Percentiles rank a stretch among this genome's conserved stretches.
Conservation (phyloP, 2,888 invertebrate species). For the Mycalesis mineus region DNA sequence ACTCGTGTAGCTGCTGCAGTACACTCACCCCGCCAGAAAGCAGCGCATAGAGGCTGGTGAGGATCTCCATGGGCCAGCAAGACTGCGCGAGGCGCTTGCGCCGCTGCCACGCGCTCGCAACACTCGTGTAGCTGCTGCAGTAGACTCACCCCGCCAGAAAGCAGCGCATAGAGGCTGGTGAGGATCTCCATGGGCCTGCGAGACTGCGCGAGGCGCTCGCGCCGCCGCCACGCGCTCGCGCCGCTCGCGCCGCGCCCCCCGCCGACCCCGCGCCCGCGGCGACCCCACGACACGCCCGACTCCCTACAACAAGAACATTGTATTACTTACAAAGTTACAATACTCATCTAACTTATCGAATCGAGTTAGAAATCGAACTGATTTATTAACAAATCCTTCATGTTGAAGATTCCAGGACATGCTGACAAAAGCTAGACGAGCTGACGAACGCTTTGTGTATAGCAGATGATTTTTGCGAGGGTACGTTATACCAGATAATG, state of each 20-base stretch:
- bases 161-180: constrained; percentile 74
- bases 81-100: constrained; percentile 20
- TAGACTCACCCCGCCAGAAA: constrained; percentile 66
- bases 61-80: constrained; percentile 53
- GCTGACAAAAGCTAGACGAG: too few species aligned
- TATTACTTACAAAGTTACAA: too few species aligned
- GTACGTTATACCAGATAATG: too few species aligned
- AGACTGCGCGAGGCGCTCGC: constrained; percentile 67
- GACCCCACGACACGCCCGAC: constrained; percentile 60
- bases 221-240: constrained; percentile 65
- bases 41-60: constrained; percentile 74
- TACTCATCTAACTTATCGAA: too few species aligned
- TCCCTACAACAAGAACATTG: constrained; percentile 42
- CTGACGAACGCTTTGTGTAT: too few species aligned
- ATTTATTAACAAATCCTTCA: too few species aligned
- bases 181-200: constrained; percentile 77
- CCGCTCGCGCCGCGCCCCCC: constrained; percentile 46
- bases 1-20: too few species aligned
- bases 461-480: too few species aligned
- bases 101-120: constrained; percentile 38
- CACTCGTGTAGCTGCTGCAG: constrained; percentile 6
- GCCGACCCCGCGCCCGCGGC: constrained; percentile 48
- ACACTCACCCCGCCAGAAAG: too few species aligned
- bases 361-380: too few species aligned
- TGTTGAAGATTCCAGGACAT: too few species aligned